These are phyloP conservation scores for Amblyjoppa fuscipennis DNA, from an alignment of 2,888 invertebrate species.

Conservation along the genomic window DNA sequence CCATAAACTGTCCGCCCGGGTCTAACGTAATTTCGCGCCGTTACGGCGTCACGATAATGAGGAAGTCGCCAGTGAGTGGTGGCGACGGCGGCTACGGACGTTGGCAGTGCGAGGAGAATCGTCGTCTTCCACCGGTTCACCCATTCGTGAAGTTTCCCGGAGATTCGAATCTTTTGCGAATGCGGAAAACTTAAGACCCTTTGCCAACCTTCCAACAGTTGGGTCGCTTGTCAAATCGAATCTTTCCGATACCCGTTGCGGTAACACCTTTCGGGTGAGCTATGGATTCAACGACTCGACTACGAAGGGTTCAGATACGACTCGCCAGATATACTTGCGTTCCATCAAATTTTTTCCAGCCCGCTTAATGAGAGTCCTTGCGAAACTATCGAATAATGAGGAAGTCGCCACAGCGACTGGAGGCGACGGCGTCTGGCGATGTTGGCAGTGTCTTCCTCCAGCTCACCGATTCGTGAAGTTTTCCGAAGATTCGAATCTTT, in stretches of 20 bases:
- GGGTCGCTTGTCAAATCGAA: background rate
- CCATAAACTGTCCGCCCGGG: constrained; percentile 67
- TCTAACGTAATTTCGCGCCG: constrained; percentile 64
- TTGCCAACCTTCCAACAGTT: background rate
- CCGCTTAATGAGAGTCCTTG: background rate
- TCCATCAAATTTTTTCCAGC: background rate
- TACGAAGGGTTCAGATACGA: background rate
- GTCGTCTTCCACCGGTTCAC: background rate
- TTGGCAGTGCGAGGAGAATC: background rate
- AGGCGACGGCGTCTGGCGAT: background rate
- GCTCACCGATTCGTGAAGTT: background rate
- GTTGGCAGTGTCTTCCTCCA: background rate
- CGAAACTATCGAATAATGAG: constrained; percentile 68
- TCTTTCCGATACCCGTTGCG: background rate
- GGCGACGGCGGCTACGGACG: background rate
- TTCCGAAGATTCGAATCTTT: background rate
- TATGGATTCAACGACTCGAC: background rate
- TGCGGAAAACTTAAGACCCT: background rate
- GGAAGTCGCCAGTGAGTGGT: constrained; percentile 56
- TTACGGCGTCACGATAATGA: constrained; percentile 74
- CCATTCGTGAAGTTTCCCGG: background rate
- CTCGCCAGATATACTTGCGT: background rate
- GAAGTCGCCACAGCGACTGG: constrained; percentile 54
- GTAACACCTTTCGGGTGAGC: background rate
- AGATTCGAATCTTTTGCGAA: background rate